Base-by-base conservation (phyloP, 2,888 invertebrate genomes). In the Myathropa florea region DNA sequence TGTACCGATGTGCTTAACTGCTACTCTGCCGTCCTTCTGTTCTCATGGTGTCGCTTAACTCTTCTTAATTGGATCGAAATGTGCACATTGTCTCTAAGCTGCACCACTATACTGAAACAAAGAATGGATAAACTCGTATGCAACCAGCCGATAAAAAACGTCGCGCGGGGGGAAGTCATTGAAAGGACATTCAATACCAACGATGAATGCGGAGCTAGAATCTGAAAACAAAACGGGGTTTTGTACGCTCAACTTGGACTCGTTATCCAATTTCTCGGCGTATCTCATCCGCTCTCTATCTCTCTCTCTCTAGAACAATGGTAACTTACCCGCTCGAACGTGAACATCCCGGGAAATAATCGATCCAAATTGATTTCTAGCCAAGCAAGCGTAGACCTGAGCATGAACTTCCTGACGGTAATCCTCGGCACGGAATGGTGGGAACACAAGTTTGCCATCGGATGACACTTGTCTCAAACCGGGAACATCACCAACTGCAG, bases 341-440 rank as follows among this genome's bases (percentile, higher is more conserved):
- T 98, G 97, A 91, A 98, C 97, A 93, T 97, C 97, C 73, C 98
- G 94, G 65, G 98, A 98, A 91, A 97, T 96, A 90, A 98, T 97
- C 39, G 96, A 96, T 88, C 98, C 98, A 89, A 97, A 97, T 78
- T 96, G 95, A 93, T 97, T 98, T 90, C 96, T 95, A 10, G 98
- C 98, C 89, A 97, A 94, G 92, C 98, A 98, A 89, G 97, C 96
- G 93, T 98, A 98, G 85, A 97, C 96, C 93, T 98, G 97, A 85
- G 98, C 97, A 92, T 98, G 98, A 63, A 98, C 97, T 92, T 98
- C 97, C 93, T 98, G 97, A 60, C 97, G 95, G 91, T 98, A 98
- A 92, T 97, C 97, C 93, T 97, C 97, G 70, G 97, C 97, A 82
- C 98, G 95, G 95, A 98, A 98, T 39, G 98, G 98, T 83, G 97